These are phyloP conservation scores for Drosophila algonquin DNA, from an alignment of 2,888 invertebrate species.

Conservation along the genomic window DNA sequence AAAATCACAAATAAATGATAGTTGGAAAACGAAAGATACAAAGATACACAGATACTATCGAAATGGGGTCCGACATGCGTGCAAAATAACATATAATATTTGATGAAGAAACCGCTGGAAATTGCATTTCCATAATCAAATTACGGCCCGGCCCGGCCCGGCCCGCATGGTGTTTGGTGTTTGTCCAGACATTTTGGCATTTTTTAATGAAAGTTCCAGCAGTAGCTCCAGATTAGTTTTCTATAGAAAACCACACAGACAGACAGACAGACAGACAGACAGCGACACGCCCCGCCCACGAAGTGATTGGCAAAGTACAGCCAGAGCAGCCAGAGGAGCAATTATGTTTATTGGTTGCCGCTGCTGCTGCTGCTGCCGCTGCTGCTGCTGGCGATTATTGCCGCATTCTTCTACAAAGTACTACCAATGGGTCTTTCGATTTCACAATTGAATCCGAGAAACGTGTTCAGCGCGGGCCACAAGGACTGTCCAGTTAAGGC, in stretches of 20 bases:
- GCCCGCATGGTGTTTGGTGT: no score
- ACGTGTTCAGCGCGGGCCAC: slow-evolving; percentile 44
- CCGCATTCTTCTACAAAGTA: slow-evolving; percentile 51
- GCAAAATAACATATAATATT: slow-evolving; percentile 10
- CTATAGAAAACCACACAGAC: slow-evolving; percentile 27
- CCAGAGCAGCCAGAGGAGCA: slow-evolving; percentile 24
- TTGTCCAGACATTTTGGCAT: slow-evolving; percentile 31
- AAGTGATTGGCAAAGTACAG: slow-evolving; percentile 49
- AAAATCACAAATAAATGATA: slow-evolving; percentile 36
- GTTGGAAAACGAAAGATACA: slow-evolving; percentile 12
- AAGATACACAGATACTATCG: slow-evolving; percentile 19
- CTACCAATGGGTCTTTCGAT: slow-evolving; percentile 56
- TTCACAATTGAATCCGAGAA: slow-evolving; percentile 51
- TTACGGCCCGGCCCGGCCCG: neutral
- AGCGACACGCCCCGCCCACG: slow-evolving; percentile 60
- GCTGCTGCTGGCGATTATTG: slow-evolving; percentile 45
- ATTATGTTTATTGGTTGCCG: slow-evolving; percentile 48
- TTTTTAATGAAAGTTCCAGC: slow-evolving; percentile 56
- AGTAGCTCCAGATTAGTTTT: slow-evolving; percentile 30
- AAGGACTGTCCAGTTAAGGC: neutral
- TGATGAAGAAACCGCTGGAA: slow-evolving; percentile 19
- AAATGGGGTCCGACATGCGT: slow-evolving; percentile 60
- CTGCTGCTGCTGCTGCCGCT: slow-evolving; percentile 28
- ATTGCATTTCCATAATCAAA: slow-evolving; percentile 37
- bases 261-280: neutral